Conservation (phyloP, 2,113 vertebrate species). For the Poicephalus gulielmi region DNA sequence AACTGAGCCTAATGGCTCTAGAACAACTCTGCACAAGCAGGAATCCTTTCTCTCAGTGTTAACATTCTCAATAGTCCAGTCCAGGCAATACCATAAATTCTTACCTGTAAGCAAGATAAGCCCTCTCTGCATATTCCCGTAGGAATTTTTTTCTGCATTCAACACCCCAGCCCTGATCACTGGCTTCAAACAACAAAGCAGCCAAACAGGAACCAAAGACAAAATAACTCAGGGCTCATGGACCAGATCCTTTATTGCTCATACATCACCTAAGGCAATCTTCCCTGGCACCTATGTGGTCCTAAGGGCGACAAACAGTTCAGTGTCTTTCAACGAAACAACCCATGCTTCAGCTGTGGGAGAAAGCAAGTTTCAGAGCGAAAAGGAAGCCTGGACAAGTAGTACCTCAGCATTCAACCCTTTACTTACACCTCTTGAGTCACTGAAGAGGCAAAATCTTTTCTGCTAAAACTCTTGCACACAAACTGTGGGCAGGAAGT, state of each 20-base stretch:
- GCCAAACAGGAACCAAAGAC: neutral
- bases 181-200: neutral
- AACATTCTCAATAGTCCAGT: neutral
- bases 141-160: neutral
- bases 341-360: neutral
- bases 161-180: neutral
- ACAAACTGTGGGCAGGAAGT: constrained; percentile 24
- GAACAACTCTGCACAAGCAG: neutral
- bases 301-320: neutral
- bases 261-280: neutral
- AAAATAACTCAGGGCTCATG: neutral
- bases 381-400: neutral
- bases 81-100: neutral
- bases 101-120: neutral
- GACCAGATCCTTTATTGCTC: neutral
- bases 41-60: neutral
- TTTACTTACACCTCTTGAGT: constrained; percentile 54
- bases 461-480: constrained; percentile 67
- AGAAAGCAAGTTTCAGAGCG: neutral
- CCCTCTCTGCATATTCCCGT: neutral
- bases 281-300: neutral
- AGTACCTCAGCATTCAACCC: neutral
- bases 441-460: constrained; percentile 47
- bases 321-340: neutral
- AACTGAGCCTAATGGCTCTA: neutral